Evolutionary conservation across 2,888 invertebrate genomes (phyloP).

Genomic region (Drosophila pseudotakahashii): DNA sequence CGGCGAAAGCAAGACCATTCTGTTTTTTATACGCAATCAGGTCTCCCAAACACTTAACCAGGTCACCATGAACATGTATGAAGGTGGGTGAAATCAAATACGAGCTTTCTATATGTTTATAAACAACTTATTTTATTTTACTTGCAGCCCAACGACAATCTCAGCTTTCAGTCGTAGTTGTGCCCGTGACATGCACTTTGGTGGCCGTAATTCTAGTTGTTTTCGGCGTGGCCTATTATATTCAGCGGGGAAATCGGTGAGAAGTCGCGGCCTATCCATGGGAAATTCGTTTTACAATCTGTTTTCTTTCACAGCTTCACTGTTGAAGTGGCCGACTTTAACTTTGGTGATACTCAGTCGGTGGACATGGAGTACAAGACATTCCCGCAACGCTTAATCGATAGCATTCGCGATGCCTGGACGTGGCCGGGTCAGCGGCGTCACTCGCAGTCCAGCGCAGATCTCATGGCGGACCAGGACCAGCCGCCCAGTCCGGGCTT

Average conservation of each 20-base stretch:
- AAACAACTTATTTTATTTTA: background rate
- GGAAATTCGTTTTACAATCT: background rate
- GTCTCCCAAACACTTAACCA: constrained; percentile 89
- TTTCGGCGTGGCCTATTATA: constrained; percentile 94
- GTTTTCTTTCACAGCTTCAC: constrained; percentile 86
- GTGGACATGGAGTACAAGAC: constrained; percentile 94
- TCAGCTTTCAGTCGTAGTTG: constrained; percentile 94
- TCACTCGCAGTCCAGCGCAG: constrained; percentile 73
- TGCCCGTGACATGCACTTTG: constrained; percentile 92
- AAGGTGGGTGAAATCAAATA: constrained; percentile 86
- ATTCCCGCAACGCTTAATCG: constrained; percentile 91
- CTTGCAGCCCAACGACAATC: constrained; percentile 89
- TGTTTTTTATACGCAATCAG: constrained; percentile 91
- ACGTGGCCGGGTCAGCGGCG: constrained; percentile 83
- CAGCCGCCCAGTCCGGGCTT: constrained; percentile 59
- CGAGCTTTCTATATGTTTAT: background rate
- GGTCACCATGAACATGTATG: constrained; percentile 92
- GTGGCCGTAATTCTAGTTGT: constrained; percentile 93
- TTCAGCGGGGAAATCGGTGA: constrained; percentile 91
- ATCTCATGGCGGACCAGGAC: constrained; percentile 79
- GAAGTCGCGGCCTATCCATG: constrained; percentile 1
- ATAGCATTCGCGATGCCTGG: constrained; percentile 89
- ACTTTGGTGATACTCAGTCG: constrained; percentile 91
- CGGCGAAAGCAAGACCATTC: constrained; percentile 89
- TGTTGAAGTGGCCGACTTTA: constrained; percentile 95